These are phyloP conservation scores for Uropetala carovei DNA, from an alignment of 2,888 invertebrate genomes.

Conservation along the genomic window DNA sequence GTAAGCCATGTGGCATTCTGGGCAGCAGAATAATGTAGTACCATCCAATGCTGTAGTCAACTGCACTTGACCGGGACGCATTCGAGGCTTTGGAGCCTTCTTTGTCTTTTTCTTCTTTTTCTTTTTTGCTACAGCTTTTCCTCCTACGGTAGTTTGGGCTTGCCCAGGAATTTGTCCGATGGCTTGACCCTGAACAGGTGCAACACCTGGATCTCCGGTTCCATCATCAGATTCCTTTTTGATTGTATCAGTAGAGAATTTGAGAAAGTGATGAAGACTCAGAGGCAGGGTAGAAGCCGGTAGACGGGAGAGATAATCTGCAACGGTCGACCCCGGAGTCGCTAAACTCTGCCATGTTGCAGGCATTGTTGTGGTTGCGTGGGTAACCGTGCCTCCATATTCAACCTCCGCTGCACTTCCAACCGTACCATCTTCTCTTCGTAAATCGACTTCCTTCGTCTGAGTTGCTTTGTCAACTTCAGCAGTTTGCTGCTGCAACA, in stretches of 20 bases:
- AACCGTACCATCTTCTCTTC: constrained; percentile 51
- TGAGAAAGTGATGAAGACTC: constrained; percentile 81
- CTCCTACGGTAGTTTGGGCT: constrained; percentile 66
- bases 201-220: constrained; percentile 27
- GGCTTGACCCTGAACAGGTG: constrained; percentile 61
- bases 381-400: constrained; percentile 31
- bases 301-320: constrained; percentile 77
- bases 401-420: constrained; percentile 39
- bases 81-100: constrained; percentile 86
- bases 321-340: constrained; percentile 75
- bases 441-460: constrained; percentile 62
- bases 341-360: constrained; percentile 78
- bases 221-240: constrained; percentile 74
- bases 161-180: constrained; percentile 57
- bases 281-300: constrained; percentile 77
- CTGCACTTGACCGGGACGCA: constrained; percentile 87
- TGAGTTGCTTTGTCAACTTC: constrained; percentile 65
- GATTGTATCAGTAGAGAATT: constrained; percentile 80
- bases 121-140: constrained; percentile 75
- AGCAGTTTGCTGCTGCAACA: constrained; percentile 49
- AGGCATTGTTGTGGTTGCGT: constrained; percentile 75
- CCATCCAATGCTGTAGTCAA: constrained; percentile 87
- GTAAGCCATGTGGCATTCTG: constrained; percentile 89
- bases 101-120: constrained; percentile 90
- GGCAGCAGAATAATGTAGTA: constrained; percentile 86